Evolutionary conservation across 2,797 vertebrate species (phyloP).

Genomic region (Poeciliopsis infans): DNA sequence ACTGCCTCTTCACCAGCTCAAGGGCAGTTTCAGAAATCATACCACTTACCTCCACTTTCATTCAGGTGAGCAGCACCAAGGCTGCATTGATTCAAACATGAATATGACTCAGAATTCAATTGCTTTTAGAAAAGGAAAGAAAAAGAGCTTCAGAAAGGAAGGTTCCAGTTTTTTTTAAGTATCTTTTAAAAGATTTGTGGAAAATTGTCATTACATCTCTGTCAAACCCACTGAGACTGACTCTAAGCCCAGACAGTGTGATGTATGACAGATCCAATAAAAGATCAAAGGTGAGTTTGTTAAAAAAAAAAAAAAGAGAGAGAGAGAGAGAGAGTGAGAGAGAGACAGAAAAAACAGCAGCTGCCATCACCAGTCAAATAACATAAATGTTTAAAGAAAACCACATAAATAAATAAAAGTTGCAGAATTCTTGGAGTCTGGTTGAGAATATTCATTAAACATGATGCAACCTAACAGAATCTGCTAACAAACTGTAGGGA

Average conservation of each 20-base stretch:
- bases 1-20: slow-evolving; percentile 13
- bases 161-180: not conserved
- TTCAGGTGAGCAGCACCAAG: slow-evolving; percentile 4
- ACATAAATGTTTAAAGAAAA: not conserved
- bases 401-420: not conserved
- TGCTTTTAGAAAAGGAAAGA: not conserved
- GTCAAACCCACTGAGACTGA: slow-evolving; percentile 5
- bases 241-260: slow-evolving; percentile 20
- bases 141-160: not conserved
- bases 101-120: not conserved
- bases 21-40: slow-evolving; percentile 15
- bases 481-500: not conserved
- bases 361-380: slow-evolving; percentile 28
- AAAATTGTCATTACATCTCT: slow-evolving; percentile 24
- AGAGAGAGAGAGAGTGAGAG: not conserved
- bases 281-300: slow-evolving; percentile 53
- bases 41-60: slow-evolving; percentile 34
- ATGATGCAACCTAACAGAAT: not conserved
- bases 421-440: not conserved
- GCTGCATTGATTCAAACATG: not conserved
- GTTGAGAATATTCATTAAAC: slow-evolving; percentile 5
- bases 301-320: not conserved
- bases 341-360: slow-evolving; percentile 7
- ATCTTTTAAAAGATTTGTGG: slow-evolving; percentile 25
- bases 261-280: slow-evolving; percentile 46